Conservation (phyloP, 2,113 vertebrate genomes). For the Poeciliopsis retropinna region DNA sequence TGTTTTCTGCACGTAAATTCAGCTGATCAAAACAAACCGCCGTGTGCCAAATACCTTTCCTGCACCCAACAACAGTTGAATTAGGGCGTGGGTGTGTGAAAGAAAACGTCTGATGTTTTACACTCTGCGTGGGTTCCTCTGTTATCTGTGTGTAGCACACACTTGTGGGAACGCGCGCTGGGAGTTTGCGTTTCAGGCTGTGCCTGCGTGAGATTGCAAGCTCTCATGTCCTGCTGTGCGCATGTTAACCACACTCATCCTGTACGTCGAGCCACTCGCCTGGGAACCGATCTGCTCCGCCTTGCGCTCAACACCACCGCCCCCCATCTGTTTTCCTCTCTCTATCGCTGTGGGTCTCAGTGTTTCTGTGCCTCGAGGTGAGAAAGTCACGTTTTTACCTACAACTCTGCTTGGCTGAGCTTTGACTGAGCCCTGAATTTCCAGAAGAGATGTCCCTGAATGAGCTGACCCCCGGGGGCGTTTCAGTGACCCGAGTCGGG, state of each 20-base stretch:
- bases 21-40: slow-evolving; percentile 29
- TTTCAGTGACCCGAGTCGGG: slow-evolving; percentile 44
- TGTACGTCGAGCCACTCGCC: slow-evolving; percentile 78
- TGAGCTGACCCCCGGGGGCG: no score
- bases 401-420: slow-evolving; percentile 18
- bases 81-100: slow-evolving; percentile 56
- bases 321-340: slow-evolving; percentile 7
- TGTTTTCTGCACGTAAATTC: background rate
- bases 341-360: slow-evolving; percentile 11
- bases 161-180: slow-evolving; percentile 47
- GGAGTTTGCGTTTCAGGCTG: slow-evolving; percentile 42
- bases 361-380: slow-evolving; percentile 27
- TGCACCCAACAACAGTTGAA: slow-evolving; percentile 22
- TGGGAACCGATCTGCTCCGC: slow-evolving; percentile 62
- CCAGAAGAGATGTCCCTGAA: background rate
- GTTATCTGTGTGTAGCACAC: slow-evolving; percentile 54
- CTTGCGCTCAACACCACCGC: slow-evolving; percentile 3
- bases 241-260: slow-evolving; percentile 77
- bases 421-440: slow-evolving; percentile 33
- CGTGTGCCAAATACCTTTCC: slow-evolving; percentile 12
- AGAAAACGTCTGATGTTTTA: slow-evolving; percentile 59
- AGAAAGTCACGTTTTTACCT: slow-evolving; percentile 41
- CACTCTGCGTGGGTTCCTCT: slow-evolving; percentile 54
- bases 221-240: slow-evolving; percentile 41
- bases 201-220: slow-evolving; percentile 17